Conservation (phyloP, 2,888 invertebrate species). For the Vannuccia rotundouncinata region DNA sequence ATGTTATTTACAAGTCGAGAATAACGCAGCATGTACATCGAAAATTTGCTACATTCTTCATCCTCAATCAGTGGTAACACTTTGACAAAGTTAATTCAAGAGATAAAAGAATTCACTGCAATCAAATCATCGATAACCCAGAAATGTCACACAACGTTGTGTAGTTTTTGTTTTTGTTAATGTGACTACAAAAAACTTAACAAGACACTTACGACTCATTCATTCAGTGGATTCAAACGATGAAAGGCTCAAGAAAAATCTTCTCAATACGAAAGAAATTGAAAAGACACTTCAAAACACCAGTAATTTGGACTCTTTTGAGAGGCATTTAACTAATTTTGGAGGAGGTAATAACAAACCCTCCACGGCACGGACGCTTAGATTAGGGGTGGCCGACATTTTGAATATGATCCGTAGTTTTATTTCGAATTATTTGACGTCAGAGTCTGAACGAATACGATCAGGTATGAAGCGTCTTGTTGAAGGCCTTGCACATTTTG, state of each 20-base stretch:
- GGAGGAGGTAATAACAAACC: not conserved
- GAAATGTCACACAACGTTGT: not conserved
- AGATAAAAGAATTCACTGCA: not conserved
- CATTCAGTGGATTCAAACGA: too few species aligned
- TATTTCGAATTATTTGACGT: not conserved
- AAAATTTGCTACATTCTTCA: not conserved
- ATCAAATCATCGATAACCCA: not conserved
- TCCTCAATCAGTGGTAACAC: not conserved
- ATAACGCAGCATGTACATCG: not conserved
- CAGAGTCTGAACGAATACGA: not conserved
- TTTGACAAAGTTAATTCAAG: not conserved
- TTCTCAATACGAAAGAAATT: not conserved
- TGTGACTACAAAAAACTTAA: too few species aligned
- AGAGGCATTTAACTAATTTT: not conserved
- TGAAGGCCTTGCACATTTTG: not conserved
- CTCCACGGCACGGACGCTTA: not conserved
- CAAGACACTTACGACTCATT: too few species aligned
- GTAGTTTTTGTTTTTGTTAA: too few species aligned
- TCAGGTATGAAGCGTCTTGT: not conserved
- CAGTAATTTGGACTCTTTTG: not conserved
- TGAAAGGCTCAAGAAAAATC: too few species aligned
- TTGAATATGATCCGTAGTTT: not conserved
- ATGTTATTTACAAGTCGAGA: not conserved
- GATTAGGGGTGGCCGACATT: not conserved
- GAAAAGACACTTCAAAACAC: not conserved